Evolutionary conservation across 2,113 vertebrate species (phyloP), one percentile per base, ranked within the genome.

Genomic region (Euleptes europaea): DNA sequence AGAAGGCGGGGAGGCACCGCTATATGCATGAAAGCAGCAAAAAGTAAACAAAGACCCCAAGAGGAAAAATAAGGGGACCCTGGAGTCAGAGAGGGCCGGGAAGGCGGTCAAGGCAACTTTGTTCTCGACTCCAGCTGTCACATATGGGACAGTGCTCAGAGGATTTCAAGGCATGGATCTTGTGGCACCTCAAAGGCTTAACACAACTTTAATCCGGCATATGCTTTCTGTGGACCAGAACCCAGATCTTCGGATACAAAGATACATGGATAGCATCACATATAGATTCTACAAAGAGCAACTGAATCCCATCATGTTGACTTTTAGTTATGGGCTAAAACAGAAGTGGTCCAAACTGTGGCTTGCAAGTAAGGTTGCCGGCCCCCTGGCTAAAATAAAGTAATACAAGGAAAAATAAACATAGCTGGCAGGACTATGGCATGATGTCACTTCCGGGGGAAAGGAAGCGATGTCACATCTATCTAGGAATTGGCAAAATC

Each of bases 1-100:
- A 89, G 80, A 87, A 90, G 6, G 86, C 86, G 75, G 83, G 88
- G 78, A 84, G 88, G 28, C 88, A 63, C 67, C 5, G 66, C 86
- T 80, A 80, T 1, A 35, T 84, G 92, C 91, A 26, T 26, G 71
- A 84, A 4, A 80, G 69, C 40, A 91, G 90, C 87, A 63, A 86
- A 87, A 79, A 83, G 38, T 67, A 71, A 3, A 84, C 73, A 63
- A 69, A 67, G 83, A n/a, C 40, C 26, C 14, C 15, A 19, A 87
- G 83, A 51, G 57, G 49, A 47, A 57, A 67, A 49, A 19, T 14
- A 38, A 57, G 51, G 9, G 67, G 40, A 67, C 15, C 44, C 5
- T 42, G 23, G 23, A 60, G 60, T 0, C 0, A 0, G 60, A 74
- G 78, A 44, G 74, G 88, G 49, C 19, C 51, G 73, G 63, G 80